A percentile compares a stretch with the other conserved stretches of the same genome.
Conservation (phyloP, 1,140 invertebrate species). For the Drosophila fuyamai region DNA sequence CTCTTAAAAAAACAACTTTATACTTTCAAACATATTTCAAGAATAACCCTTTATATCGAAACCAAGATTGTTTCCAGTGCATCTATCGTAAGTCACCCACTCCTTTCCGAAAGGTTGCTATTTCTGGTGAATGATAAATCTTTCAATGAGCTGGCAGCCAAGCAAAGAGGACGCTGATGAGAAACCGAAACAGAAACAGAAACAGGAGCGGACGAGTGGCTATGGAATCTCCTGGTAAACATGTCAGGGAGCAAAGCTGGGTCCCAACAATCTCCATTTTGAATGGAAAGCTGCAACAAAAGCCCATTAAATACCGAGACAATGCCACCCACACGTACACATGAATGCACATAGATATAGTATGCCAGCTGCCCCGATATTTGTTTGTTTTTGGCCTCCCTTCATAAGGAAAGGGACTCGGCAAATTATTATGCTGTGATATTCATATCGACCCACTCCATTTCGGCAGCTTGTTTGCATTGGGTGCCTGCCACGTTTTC, state of each 20-base stretch:
- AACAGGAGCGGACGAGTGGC: not conserved
- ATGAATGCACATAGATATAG: constrained; percentile 41
- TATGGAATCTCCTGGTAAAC: constrained; percentile 27
- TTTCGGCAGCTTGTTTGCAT: constrained; percentile 25
- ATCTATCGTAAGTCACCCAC: not conserved
- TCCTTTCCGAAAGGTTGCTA: constrained; percentile 20
- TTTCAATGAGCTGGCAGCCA: constrained; percentile 58
- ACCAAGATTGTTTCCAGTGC: not conserved
- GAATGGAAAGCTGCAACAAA: constrained; percentile 67
- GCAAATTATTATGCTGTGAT: constrained; percentile 73
- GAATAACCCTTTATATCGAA: not conserved
- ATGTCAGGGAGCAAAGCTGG: constrained; percentile 39
- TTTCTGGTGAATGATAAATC: constrained; percentile 67
- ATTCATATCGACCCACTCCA: constrained; percentile 51
- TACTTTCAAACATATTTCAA: not conserved
- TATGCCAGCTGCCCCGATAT: constrained; percentile 34
- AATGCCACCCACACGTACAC: constrained; percentile 48
- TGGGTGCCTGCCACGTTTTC: constrained; percentile 39
- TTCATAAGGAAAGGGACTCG: constrained; percentile 40
- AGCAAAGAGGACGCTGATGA: constrained; percentile 20
- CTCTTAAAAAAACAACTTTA: no score
- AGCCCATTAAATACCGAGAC: constrained; percentile 74
- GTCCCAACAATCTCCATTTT: constrained; percentile 60
- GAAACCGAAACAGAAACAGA: constrained; percentile 32
- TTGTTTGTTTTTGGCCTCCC: constrained; percentile 50